Percentiles rank a stretch among this genome's conserved stretches.
phyloP scores from a whole-genome alignment of 2,888 invertebrate species.

The Exephanes ischioxanthus region DNA sequence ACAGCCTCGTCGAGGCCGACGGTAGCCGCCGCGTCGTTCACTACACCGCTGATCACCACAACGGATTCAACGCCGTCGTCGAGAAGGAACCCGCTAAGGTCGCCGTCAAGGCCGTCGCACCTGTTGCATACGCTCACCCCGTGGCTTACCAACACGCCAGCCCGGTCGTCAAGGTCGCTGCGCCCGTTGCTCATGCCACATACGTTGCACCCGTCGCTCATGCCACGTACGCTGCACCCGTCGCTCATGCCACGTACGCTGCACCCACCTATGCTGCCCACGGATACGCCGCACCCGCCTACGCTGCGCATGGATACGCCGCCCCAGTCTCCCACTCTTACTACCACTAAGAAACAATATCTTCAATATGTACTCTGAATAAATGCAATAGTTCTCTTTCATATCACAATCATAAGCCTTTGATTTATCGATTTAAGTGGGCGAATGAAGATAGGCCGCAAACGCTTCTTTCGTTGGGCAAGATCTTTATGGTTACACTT shows the following conservation, averaged over 20 bases:
- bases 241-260: slow-evolving; percentile 52
- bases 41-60: slow-evolving; percentile 68
- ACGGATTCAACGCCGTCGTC: slow-evolving; percentile 71
- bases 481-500: background rate
- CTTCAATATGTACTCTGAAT: slow-evolving; percentile 15
- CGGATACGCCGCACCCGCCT: slow-evolving; percentile 50
- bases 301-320: slow-evolving; percentile 45
- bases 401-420: background rate
- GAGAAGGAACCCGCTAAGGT: slow-evolving; percentile 67
- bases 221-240: slow-evolving; percentile 55
- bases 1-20: slow-evolving; percentile 69
- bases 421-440: too few species aligned
- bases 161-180: too few species aligned
- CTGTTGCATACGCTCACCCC: slow-evolving; percentile 37
- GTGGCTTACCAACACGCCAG: too few species aligned
- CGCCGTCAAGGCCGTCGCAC: slow-evolving; percentile 61
- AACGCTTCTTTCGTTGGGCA: background rate
- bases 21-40: slow-evolving; percentile 69
- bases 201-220: slow-evolving; percentile 47
- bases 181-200: too few species aligned
- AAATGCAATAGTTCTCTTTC: slow-evolving; percentile 3
- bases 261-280: slow-evolving; percentile 39
- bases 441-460: too few species aligned
- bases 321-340: slow-evolving; percentile 49
- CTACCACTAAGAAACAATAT: slow-evolving; percentile 59